A percentile compares a stretch with the other conserved stretches of the same genome.
These are phyloP conservation scores for Dendroctonus ponderosae DNA, from an alignment of 1,140 invertebrate species.

Conservation along the genomic window DNA sequence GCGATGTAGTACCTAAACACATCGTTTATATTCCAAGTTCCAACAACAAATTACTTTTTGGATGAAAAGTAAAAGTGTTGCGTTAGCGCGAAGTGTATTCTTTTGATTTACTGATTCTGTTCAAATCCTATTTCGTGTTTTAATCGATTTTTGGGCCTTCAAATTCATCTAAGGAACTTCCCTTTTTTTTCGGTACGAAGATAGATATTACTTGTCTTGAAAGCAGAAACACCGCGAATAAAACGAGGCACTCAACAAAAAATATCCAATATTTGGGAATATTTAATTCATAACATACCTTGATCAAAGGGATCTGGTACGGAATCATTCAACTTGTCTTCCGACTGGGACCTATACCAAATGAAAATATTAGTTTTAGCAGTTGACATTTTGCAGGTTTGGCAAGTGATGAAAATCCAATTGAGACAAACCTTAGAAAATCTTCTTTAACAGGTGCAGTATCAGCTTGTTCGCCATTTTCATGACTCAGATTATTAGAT, in stretches of 20 bases:
- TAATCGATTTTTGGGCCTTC: no score
- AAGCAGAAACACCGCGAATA: no score
- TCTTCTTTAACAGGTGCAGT: slow-evolving; percentile 36
- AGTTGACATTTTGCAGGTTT: not conserved
- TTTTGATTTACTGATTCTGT: no score
- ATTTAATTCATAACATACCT: slow-evolving; percentile 16
- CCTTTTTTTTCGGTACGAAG: no score
- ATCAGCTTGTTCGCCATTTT: slow-evolving; percentile 19
- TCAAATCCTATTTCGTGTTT: no score
- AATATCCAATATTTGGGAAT: no score
- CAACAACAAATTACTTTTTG: not conserved
- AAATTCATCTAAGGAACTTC: no score
- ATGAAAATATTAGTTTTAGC: slow-evolving; percentile 1
- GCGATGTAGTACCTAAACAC: slow-evolving; percentile 7
- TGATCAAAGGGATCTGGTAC: slow-evolving; percentile 39
- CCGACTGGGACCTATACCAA: slow-evolving; percentile 42
- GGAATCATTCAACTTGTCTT: slow-evolving; percentile 38
- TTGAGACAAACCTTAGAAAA: slow-evolving; percentile 32
- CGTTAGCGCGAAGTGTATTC: no score
- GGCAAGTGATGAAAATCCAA: not conserved
- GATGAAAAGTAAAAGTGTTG: not conserved
- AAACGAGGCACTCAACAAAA: no score
- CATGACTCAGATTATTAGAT: slow-evolving; percentile 11
- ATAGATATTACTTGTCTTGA: no score
- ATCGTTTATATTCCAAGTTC: not conserved